Evolutionary conservation across 2,888 invertebrate species (phyloP), one percentile per base, ranked within the genome.

Genomic region (Coleophora flavipennella): DNA sequence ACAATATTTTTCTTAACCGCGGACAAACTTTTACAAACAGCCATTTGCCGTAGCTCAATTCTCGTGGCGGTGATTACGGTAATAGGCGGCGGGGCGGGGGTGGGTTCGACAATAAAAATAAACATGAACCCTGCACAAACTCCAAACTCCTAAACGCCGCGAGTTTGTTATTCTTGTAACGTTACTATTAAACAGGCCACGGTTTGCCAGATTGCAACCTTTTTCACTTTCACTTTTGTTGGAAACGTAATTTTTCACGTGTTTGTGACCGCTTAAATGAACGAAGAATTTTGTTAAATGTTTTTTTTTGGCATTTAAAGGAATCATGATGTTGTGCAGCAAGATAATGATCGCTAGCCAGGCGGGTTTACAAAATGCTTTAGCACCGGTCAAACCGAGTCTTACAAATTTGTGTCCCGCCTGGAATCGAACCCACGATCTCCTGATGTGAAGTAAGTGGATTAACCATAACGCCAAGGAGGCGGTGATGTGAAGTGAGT

Each of bases 31-130:
- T 38, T 12, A 45, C 71, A 42, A 27, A 39, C 40, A 36, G 36
- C 47, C 53, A 40, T 42, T 51, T 51, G 51, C 48, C 50, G 59
- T 62, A 58, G 51, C 67, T 68, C 62, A 67, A 70, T 62, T 67
- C 75, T 72, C 72, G 57, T 53, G 69, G 62, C 61, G 54, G 62
- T 70, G 63, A 73, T 80, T 77, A 75, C 62, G 57, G 62, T 75
- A 76, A 79, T 70, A 71, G 71, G 55, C 62, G 55, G 59, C 69
- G n/a, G n/a, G n/a, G n/a, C n/a, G n/a, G 20, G 76, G 72, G 66
- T 62, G 65, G 68, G 72, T 71, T 66, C 56, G 56, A 65, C 75
- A 73, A 72, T 77, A 76, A 78, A 80, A 73, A 76, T 71, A 75
- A 80, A 77, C 68, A 73, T 64, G 69, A 67, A 58, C 60, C 55